Base-by-base conservation (phyloP, 2,797 vertebrate genomes). In the Capromys pilorides region DNA sequence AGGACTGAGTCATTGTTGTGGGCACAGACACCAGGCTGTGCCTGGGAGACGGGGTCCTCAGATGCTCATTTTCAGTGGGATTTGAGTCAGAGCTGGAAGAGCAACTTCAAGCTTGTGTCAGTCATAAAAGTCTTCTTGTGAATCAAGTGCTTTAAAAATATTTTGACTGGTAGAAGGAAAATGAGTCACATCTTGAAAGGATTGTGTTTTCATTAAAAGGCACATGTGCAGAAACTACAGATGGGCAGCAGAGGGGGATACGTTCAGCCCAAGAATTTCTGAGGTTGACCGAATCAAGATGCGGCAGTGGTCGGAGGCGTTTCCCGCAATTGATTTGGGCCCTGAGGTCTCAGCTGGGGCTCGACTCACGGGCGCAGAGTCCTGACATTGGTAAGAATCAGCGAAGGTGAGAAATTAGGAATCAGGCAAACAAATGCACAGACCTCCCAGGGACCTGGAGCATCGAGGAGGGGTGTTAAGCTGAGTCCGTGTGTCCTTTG, bases 121-220 rank as follows among this genome's bases (percentile, higher is more conserved):
- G 12, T 57, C 61, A 49, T 51, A 45, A 54, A 90, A 90, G 67
- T 19, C 8, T 86, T 67, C 88, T 85, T 83, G 16, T 45, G 93
- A 61, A 66, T 41, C 62, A 67, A 83, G 31, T 66, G 24, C 41
- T 78, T 82, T 61, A 21, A 78, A 75, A 85, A 45, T 80, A 39
- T 75, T 96, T 94, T 94, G 84, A 94, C 77, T 61, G n/a, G 28
- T 54, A 62, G 36, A 69, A 9, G 64, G 59, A 90, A 82, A 84
- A 22, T 26, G 31, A 95, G 64, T 80, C 64, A 45, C 64, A 64
- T 66, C 51, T 24, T 31, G 49, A 90, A 88, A 79, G 66, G 51
- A 79, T 66, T 89, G 39, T 54, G 66, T 92, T 89, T 94, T 71
- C 89, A 51, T 82, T 83, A 73, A 79, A 66, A 82, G 26, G 10